These are phyloP conservation scores for Zosterops borbonicus DNA, from an alignment of 2,113 vertebrate genomes.

Conservation along the genomic window DNA sequence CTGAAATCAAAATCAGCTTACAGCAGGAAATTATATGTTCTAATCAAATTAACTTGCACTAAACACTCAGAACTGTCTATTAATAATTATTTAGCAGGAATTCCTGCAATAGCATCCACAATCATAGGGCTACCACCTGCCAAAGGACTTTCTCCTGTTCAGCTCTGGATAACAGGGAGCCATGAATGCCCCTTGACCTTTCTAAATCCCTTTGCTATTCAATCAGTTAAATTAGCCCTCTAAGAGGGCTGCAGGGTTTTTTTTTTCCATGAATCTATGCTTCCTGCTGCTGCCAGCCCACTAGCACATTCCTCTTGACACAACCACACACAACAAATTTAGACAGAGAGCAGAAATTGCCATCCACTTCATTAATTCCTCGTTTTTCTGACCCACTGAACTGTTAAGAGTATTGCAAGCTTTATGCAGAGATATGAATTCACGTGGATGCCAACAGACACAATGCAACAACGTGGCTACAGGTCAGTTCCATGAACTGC, in stretches of 20 bases:
- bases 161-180: constrained; percentile 50
- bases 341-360: constrained; percentile 77
- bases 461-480: constrained; percentile 65
- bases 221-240: constrained; percentile 75
- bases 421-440: constrained; percentile 80
- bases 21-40: neutral
- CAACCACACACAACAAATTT: constrained; percentile 75
- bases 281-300: constrained; percentile 58
- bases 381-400: constrained; percentile 81
- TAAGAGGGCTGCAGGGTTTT: constrained; percentile 45
- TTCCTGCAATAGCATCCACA: neutral
- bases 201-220: constrained; percentile 75
- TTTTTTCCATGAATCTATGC: constrained; percentile 35
- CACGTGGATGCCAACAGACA: constrained; percentile 74
- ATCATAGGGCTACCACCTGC: neutral
- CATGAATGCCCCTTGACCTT: constrained; percentile 72
- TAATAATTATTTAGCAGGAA: neutral
- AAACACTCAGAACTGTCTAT: neutral
- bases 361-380: constrained; percentile 73
- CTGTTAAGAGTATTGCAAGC: constrained; percentile 76
- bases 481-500: constrained; percentile 74
- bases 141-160: constrained; percentile 33
- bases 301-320: constrained; percentile 45
- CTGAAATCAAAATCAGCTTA: neutral
- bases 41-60: neutral